Evolutionary conservation across 2,113 vertebrate genomes (phyloP), one percentile per base, ranked within the genome.

Genomic region (Heterochromis multidens): DNA sequence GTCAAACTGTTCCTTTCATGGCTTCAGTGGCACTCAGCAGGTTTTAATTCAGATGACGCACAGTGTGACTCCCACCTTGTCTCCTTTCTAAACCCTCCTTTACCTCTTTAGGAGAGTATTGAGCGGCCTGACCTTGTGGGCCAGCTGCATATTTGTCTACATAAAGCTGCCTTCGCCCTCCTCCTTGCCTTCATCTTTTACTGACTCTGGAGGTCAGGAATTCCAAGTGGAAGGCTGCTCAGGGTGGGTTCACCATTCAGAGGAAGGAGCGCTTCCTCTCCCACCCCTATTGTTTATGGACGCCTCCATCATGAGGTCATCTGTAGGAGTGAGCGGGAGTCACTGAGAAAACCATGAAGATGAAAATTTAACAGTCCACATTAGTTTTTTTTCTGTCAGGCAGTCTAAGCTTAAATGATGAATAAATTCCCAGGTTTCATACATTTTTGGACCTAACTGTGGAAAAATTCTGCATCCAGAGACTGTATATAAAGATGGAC

Each of bases 231-330:
- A 80, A 82, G 83, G 81, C 79, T 14, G 52, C 1, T 9, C 74
- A 56, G 93, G 91, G 87, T 79, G 94, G 89, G 84, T 63, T 85
- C 65, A 13, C 83, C 43, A 61, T 88, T 87, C 86, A 94, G 43
- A 95, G 92, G 90, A 93, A 94, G 80, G 85, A 77, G 79, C 1
- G 77, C 89, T 95, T 95, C 93, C 92, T 92, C 89, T 86, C 82
- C 82, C 52, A 76, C 79, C 62, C 79, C 61, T 63, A 72, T 94
- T 95, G 94, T 94, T 86, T 80, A 81, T 83, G 86, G 58, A 85
- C 70, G 57, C 43, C 84, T 79, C 77, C 25, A 4, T 81, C 57
- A 83, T 95, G 88, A 94, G 84, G 87, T 95, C 94, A 91, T 90
- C 57, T 10, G 59, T 21, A 7, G 72, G 82, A 86, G 80, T 43